Evolutionary conservation across 2,113 vertebrate genomes (phyloP).

Genomic region (Tetrao urogallus): DNA sequence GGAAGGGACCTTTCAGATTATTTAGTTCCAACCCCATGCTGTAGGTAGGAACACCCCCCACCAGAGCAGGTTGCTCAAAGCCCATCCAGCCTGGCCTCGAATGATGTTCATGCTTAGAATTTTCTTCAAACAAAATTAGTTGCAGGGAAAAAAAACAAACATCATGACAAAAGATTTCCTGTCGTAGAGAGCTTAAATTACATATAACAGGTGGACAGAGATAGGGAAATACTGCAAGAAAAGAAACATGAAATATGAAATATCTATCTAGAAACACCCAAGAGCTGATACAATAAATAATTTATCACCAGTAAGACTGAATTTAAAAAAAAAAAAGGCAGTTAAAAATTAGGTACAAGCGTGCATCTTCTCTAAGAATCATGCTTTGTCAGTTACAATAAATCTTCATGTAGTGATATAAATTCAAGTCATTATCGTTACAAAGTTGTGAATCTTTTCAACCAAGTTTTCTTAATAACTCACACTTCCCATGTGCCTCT

Average conservation of each 20-base stretch:
- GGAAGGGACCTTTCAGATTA: no score
- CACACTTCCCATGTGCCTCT: background rate
- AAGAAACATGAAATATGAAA: background rate
- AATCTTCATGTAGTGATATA: background rate
- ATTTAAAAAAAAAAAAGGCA: background rate
- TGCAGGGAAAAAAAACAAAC: background rate
- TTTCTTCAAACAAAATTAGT: background rate
- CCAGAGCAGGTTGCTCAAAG: no score
- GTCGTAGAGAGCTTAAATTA: background rate
- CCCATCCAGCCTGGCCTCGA: no score
- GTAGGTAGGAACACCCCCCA: no score
- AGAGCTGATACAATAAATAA: background rate
- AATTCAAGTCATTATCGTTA: background rate
- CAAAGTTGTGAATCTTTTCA: background rate
- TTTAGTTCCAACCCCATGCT: no score
- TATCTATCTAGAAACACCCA: accelerated
- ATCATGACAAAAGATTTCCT: background rate
- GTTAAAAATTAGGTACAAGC: background rate
- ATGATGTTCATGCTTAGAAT: background rate
- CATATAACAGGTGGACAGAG: background rate
- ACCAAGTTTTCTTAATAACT: background rate
- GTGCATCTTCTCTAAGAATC: background rate
- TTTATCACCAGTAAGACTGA: background rate
- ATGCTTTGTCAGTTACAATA: background rate
- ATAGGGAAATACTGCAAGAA: background rate